Conservation (phyloP, 2,113 vertebrate genomes). For the Trichomycterus rosablanca region DNA sequence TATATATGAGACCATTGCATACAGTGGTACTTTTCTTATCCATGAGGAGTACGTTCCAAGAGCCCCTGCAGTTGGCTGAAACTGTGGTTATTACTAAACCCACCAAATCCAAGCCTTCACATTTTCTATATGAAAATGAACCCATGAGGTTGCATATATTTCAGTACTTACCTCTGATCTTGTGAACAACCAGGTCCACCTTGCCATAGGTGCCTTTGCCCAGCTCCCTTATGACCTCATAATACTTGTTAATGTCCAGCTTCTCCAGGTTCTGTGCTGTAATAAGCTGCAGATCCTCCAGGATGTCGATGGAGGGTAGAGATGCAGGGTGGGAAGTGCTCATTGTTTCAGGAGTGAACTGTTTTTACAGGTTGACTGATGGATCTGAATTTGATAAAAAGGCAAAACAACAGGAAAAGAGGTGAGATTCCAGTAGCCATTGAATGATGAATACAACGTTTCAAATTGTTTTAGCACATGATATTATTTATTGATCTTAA, state of each 20-base stretch:
- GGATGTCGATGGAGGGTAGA: slow-evolving; percentile 62
- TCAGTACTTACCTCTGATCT: slow-evolving; percentile 61
- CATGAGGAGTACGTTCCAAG: no score
- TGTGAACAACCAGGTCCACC: slow-evolving; percentile 74
- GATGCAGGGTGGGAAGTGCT: slow-evolving; percentile 57
- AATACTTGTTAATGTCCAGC: slow-evolving; percentile 69
- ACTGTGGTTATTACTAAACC: no score
- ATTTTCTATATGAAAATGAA: not conserved
- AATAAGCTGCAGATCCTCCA: slow-evolving; percentile 73
- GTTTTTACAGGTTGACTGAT: slow-evolving; percentile 34
- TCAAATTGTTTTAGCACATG: no score
- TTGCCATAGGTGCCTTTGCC: slow-evolving; percentile 77
- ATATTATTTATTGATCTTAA: no score
- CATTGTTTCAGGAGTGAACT: slow-evolving; percentile 51
- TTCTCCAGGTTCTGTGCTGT: slow-evolving; percentile 72
- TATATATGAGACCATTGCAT: no score
- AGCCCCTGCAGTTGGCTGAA: no score
- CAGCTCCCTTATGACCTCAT: slow-evolving; percentile 72
- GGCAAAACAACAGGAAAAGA: not conserved
- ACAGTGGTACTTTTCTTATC: no score
- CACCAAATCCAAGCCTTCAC: no score
- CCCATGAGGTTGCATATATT: not conserved
- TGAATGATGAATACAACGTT: no score
- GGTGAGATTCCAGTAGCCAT: not conserved
- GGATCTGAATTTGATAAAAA: slow-evolving; percentile 16